These are phyloP conservation scores for Lagodon rhomboides DNA, from an alignment of 2,797 vertebrate species.

Conservation along the genomic window DNA sequence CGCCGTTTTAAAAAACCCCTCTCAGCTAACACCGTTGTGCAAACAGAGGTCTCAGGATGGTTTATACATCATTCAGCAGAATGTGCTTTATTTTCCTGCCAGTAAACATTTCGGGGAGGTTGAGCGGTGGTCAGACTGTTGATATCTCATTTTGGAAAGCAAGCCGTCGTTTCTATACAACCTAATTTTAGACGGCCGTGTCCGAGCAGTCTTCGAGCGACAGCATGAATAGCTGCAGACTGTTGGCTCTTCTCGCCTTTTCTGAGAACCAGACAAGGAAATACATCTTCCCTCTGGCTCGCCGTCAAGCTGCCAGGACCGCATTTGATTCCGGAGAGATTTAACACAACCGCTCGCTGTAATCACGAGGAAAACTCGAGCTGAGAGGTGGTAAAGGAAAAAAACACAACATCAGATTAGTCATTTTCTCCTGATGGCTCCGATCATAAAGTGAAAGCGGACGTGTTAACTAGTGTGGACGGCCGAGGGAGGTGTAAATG, in stretches of 20 bases:
- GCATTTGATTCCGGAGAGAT: slow-evolving; percentile 64
- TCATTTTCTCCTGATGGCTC: slow-evolving; percentile 46
- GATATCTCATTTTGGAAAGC: slow-evolving; percentile 49
- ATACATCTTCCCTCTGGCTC: slow-evolving; percentile 73
- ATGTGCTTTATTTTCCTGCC: slow-evolving; percentile 22
- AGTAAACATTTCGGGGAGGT: slow-evolving; percentile 4
- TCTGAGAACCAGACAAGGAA: slow-evolving; percentile 64
- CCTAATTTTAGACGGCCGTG: slow-evolving; percentile 33
- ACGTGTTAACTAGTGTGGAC: slow-evolving; percentile 53
- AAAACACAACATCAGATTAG: slow-evolving; percentile 52
- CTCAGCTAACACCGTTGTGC: background rate
- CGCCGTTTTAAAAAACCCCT: no score
- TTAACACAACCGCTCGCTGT: slow-evolving; percentile 54
- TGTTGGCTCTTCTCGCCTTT: slow-evolving; percentile 39
- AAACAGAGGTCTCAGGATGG: background rate
- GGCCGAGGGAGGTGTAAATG: slow-evolving; percentile 69
- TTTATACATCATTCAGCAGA: slow-evolving; percentile 23
- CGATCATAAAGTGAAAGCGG: slow-evolving; percentile 54
- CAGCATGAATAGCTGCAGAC: slow-evolving; percentile 21
- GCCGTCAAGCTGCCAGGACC: slow-evolving; percentile 64
- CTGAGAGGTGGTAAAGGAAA: slow-evolving; percentile 32
- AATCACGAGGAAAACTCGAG: slow-evolving; percentile 60
- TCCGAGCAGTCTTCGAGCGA: slow-evolving; percentile 28
- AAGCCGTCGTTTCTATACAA: slow-evolving; percentile 31
- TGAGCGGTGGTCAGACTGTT: slow-evolving; percentile 35